These are phyloP conservation scores for Megalonaias nervosa DNA, from an alignment of 1,140 invertebrate species.

Conservation along the genomic window DNA sequence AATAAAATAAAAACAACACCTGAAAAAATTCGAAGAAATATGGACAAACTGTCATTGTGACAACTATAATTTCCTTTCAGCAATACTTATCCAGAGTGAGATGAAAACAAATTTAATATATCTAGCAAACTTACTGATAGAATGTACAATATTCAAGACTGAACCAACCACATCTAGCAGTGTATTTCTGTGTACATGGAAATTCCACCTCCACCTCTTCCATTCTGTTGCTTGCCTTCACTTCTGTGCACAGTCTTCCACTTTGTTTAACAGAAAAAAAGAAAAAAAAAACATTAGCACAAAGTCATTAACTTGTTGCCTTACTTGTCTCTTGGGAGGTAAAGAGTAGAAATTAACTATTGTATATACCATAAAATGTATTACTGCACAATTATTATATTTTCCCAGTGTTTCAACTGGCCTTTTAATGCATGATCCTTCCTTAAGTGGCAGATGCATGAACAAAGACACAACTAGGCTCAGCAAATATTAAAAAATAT, in stretches of 20 bases:
- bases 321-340: background rate
- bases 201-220: constrained; percentile 9
- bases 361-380: background rate
- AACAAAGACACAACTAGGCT: no score
- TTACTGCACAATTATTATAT: no score
- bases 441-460: no score
- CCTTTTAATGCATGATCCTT: no score
- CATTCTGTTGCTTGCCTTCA: constrained; percentile 11
- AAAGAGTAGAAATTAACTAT: background rate
- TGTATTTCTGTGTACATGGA: constrained; percentile 33
- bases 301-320: background rate
- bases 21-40: no score
- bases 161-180: constrained; percentile 41
- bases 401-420: no score
- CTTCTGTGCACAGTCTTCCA: constrained; percentile 31
- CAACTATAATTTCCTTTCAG: no score
- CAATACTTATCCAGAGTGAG: no score
- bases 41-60: no score
- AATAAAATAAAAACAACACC: no score
- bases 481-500: no score
- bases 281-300: background rate
- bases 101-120: background rate
- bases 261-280: constrained; percentile 17
- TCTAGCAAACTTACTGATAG: constrained; percentile 24
- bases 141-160: constrained; percentile 39